Evolutionary conservation across 2,113 vertebrate species (phyloP).

Genomic region (Hiodon alosoides): DNA sequence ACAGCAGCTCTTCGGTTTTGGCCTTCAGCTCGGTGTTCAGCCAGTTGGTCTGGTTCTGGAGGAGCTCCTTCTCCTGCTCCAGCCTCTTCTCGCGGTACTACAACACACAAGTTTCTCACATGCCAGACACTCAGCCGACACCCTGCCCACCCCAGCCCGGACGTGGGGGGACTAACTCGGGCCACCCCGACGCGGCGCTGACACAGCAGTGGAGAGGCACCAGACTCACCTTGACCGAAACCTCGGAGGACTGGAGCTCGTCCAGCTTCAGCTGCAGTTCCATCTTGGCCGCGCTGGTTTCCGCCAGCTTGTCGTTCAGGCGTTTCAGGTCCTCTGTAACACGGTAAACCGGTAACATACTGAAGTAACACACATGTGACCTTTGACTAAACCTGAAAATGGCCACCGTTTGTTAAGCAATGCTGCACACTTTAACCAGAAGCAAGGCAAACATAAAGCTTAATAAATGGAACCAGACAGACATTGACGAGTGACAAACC

Average conservation of each 20-base stretch:
- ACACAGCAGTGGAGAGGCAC: background rate
- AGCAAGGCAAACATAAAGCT: no score
- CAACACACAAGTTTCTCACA: slow-evolving; percentile 10
- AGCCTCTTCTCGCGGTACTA: slow-evolving; percentile 86
- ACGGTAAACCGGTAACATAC: background rate
- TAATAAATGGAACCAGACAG: background rate
- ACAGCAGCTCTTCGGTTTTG: slow-evolving; percentile 86
- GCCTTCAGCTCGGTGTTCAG: slow-evolving; percentile 78
- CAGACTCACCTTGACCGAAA: slow-evolving; percentile 74
- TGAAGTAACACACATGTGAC: no score
- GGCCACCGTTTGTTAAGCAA: no score
- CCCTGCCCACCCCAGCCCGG: background rate
- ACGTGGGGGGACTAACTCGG: background rate
- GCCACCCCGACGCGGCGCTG: background rate
- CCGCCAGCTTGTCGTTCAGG: slow-evolving; percentile 81
- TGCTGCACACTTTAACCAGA: no score
- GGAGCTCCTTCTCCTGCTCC: slow-evolving; percentile 88
- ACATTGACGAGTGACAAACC: no score
- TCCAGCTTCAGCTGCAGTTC: slow-evolving; percentile 90
- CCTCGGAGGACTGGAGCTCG: slow-evolving; percentile 81
- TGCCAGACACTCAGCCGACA: no score
- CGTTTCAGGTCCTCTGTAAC: slow-evolving; percentile 79
- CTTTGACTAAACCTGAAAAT: no score
- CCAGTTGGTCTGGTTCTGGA: slow-evolving; percentile 82
- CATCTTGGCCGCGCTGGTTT: slow-evolving; percentile 76